Evolutionary conservation across 2,113 vertebrate species (phyloP).

Genomic region (Rissa tridactyla): DNA sequence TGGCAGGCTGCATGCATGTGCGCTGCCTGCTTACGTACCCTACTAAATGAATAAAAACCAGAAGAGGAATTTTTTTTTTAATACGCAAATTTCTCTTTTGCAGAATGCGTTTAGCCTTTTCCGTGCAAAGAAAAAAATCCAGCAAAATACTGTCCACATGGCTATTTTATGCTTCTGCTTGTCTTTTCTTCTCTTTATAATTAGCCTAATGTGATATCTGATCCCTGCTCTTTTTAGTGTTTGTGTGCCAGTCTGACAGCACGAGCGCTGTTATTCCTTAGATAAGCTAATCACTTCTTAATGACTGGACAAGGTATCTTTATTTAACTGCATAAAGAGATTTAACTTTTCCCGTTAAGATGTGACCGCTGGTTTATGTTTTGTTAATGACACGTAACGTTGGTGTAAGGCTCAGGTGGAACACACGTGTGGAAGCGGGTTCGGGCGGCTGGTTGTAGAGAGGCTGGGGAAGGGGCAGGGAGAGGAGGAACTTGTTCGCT

Average conservation of each 20-base stretch:
- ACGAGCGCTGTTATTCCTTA: slow-evolving; percentile 38
- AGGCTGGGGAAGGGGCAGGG: neutral
- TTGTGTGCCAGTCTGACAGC: slow-evolving; percentile 30
- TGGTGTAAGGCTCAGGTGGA: neutral
- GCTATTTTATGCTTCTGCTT: slow-evolving; percentile 42
- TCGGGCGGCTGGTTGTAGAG: neutral
- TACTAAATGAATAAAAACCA: neutral
- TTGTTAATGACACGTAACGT: neutral
- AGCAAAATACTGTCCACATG: slow-evolving; percentile 30
- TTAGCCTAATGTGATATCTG: slow-evolving; percentile 50
- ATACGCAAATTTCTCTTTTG: neutral
- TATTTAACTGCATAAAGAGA: slow-evolving; percentile 54
- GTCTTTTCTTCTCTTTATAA: slow-evolving; percentile 37
- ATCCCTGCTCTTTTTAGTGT: slow-evolving; percentile 54
- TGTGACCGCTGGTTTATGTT: slow-evolving; percentile 11
- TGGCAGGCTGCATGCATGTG: neutral
- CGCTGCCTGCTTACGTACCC: rapidly evolving
- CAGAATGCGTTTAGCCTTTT: neutral
- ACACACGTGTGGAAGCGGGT: neutral
- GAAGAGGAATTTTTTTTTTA: neutral
- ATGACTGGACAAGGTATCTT: slow-evolving; percentile 58
- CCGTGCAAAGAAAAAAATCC: neutral
- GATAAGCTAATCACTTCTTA: slow-evolving; percentile 59
- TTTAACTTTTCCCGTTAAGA: slow-evolving; percentile 52
- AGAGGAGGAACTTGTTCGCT: neutral